Percentiles rank a stretch among this genome's conserved stretches.
Evolutionary conservation across 2,888 invertebrate species (phyloP).

Genomic region (Hypomecis atomaria): DNA sequence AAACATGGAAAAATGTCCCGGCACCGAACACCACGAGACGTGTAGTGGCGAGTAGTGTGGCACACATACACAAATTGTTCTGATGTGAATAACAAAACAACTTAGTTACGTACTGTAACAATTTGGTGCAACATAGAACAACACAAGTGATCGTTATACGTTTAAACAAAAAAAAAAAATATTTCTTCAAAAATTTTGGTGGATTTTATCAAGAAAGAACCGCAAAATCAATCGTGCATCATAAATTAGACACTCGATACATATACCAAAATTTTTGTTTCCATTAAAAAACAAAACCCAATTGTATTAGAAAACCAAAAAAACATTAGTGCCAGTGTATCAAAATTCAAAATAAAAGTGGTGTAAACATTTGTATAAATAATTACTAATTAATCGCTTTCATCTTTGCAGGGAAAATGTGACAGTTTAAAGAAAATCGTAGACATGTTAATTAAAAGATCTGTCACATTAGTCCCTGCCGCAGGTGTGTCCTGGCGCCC

Average conservation of each 20-base stretch:
- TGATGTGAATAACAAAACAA: slow-evolving; percentile 41
- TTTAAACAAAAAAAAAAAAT: slow-evolving; percentile 10
- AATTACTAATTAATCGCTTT: slow-evolving; percentile 9
- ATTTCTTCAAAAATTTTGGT: slow-evolving; percentile 32
- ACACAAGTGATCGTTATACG: slow-evolving; percentile 36
- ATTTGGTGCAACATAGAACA: slow-evolving; percentile 42
- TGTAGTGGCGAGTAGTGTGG: slow-evolving; percentile 23
- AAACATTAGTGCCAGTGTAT: slow-evolving; percentile 36
- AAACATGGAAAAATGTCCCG: slow-evolving; percentile 70
- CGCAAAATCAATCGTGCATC: too few species aligned
- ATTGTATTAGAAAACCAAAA: slow-evolving; percentile 19
- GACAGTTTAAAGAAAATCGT: slow-evolving; percentile 25
- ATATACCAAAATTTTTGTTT: slow-evolving; percentile 28
- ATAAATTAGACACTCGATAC: too few species aligned
- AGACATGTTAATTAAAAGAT: slow-evolving; percentile 8
- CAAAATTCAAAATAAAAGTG: slow-evolving; percentile 25
- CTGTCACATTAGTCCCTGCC: slow-evolving; percentile 35
- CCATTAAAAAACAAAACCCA: not conserved
- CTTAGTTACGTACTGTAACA: slow-evolving; percentile 36
- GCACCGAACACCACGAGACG: slow-evolving; percentile 54
- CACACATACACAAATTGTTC: slow-evolving; percentile 25
- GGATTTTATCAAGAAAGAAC: too few species aligned
- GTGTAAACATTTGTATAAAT: slow-evolving; percentile 21
- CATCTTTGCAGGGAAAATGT: slow-evolving; percentile 16
- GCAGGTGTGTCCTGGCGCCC: slow-evolving; percentile 71